Conservation (phyloP, 2,113 vertebrate genomes). For the Deroptyus accipitrinus region DNA sequence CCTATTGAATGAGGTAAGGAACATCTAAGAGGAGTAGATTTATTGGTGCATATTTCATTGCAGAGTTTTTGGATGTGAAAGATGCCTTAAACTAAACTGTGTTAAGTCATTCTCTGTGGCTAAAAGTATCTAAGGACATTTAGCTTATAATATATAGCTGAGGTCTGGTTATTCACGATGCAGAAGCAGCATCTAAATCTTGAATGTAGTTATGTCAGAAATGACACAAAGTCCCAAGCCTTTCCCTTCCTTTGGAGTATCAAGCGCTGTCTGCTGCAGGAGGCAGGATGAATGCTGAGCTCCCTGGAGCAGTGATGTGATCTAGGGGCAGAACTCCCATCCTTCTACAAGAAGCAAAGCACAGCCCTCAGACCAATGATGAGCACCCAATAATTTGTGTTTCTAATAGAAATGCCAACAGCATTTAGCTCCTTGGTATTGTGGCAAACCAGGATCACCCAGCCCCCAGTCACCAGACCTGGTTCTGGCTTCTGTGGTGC, state of each 20-base stretch:
- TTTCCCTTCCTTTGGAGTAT: not conserved
- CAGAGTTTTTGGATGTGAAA: not conserved
- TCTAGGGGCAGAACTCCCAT: not conserved
- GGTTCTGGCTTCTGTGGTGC: not conserved
- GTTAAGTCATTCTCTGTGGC: not conserved
- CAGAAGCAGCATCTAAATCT: not conserved
- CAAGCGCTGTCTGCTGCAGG: not conserved
- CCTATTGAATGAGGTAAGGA: not conserved
- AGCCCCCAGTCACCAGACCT: not conserved
- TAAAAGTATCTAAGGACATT: not conserved
- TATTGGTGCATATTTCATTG: not conserved
- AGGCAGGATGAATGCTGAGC: not conserved
- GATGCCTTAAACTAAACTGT: not conserved
- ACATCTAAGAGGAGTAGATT: not conserved
- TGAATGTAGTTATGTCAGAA: not conserved
- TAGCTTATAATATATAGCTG: not conserved
- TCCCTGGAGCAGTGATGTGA: not conserved
- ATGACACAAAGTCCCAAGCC: not conserved
- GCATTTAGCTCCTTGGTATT: not conserved
- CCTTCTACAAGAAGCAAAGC: not conserved
- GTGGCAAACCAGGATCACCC: not conserved
- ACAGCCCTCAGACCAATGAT: not conserved
- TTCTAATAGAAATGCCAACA: not conserved
- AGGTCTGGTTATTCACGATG: not conserved
- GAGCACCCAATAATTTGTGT: not conserved